Evolutionary conservation across 1,140 invertebrate species (phyloP).

Genomic region (Brachionus paranguensis): DNA sequence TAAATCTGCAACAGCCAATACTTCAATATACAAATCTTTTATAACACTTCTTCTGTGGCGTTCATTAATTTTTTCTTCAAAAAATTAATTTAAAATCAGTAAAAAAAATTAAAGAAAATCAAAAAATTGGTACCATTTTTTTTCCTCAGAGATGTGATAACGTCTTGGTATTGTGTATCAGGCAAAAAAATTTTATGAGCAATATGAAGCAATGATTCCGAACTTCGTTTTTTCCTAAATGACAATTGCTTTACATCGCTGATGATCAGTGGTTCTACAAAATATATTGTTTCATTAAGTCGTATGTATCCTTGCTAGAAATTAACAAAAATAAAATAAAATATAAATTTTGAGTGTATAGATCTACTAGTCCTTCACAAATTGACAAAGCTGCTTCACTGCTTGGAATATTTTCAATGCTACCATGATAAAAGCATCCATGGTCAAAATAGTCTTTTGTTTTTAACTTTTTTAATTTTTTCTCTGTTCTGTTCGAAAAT

Average conservation of each 20-base stretch:
- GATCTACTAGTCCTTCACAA: not conserved
- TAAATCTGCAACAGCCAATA: conserved; percentile 76
- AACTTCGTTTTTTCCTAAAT: not conserved
- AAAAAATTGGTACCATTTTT: not conserved
- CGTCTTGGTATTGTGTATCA: not conserved
- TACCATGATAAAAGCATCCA: conserved; percentile 9
- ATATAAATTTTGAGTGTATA: not conserved
- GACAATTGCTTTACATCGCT: not conserved
- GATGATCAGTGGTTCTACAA: not conserved
- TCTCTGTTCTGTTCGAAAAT: not conserved
- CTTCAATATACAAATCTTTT: conserved; percentile 73
- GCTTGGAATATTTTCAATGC: not conserved
- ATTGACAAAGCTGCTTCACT: not conserved
- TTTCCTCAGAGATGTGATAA: too few species aligned
- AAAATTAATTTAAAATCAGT: not conserved
- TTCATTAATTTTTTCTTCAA: not conserved
- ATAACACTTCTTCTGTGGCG: conserved; percentile 57
- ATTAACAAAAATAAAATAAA: not conserved
- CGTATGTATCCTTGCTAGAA: not conserved
- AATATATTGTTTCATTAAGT: not conserved
- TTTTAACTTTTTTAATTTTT: not conserved
- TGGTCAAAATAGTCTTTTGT: not conserved
- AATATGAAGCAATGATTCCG: not conserved
- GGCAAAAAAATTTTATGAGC: not conserved
- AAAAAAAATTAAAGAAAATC: not conserved